Conservation (phyloP, 2,113 vertebrate species). For the Ramphastos sulfuratus region DNA sequence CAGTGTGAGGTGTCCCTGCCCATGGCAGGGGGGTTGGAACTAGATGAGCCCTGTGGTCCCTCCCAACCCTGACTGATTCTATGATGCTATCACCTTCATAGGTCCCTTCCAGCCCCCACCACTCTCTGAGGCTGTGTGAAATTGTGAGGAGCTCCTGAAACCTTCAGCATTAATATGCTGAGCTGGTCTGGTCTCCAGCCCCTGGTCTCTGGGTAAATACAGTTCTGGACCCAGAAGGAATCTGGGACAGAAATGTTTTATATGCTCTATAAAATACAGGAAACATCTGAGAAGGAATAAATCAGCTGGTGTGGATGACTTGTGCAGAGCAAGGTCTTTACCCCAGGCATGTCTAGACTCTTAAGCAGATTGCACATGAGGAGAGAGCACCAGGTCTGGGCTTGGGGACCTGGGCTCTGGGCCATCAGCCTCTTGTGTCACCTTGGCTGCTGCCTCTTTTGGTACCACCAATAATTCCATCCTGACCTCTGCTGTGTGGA, state of each 20-base stretch:
- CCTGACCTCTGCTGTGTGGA: neutral
- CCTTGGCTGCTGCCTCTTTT: neutral
- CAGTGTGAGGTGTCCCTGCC: no score
- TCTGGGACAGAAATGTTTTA: neutral
- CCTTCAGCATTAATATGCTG: accelerated
- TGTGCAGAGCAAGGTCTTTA: neutral
- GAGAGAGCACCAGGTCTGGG: neutral
- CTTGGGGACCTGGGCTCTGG: neutral
- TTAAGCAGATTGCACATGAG: neutral
- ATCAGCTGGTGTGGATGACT: accelerated
- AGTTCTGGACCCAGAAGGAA: neutral
- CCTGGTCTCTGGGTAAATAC: neutral
- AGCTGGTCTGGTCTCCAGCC: neutral
- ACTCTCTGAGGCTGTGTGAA: no score
- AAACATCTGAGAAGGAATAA: neutral
- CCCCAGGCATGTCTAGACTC: neutral
- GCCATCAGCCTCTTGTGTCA: neutral
- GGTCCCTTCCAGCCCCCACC: no score
- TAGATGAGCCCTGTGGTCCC: no score
- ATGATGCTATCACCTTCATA: no score
- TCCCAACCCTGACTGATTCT: no score
- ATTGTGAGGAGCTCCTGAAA: neutral
- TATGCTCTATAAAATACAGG: accelerated
- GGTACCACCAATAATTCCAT: accelerated
- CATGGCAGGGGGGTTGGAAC: no score